These are phyloP conservation scores for Xenops minutus DNA, from an alignment of 2,797 vertebrate species.

Conservation along the genomic window DNA sequence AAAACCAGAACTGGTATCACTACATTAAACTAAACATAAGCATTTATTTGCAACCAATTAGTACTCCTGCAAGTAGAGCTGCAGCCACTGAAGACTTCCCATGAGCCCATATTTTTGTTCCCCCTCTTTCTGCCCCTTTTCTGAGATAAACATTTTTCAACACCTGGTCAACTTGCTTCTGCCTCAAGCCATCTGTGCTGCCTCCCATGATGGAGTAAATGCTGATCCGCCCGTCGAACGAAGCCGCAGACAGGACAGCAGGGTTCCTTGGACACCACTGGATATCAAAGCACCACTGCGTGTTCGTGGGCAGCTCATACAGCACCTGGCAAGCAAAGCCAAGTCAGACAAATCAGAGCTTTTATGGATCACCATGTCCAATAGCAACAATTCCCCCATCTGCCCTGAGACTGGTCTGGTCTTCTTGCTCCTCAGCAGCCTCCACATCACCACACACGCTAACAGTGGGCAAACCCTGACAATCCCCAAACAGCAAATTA, in stretches of 20 bases:
- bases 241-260: slow-evolving; percentile 89
- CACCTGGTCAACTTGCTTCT: slow-evolving; percentile 91
- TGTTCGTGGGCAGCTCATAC: slow-evolving; percentile 92
- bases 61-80: not conserved
- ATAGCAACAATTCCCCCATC: rapidly evolving
- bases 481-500: not conserved
- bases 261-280: slow-evolving; percentile 98
- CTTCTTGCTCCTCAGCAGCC: not conserved
- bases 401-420: not conserved
- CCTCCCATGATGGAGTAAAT: slow-evolving; percentile 98
- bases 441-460: rapidly evolving
- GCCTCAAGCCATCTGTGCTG: slow-evolving; percentile 80
- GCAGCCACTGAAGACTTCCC: not conserved
- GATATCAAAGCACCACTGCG: slow-evolving; percentile 97
- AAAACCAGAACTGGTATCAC: rapidly evolving
- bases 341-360: not conserved
- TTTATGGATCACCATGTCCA: not conserved
- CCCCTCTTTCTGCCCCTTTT: not conserved
- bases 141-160: not conserved
- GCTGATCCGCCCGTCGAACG: slow-evolving; percentile 90
- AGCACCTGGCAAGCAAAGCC: slow-evolving; percentile 79
- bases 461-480: not conserved
- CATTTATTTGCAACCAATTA: rapidly evolving
- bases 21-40: not conserved
- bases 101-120: not conserved